Conservation (phyloP, 2,113 vertebrate species). For the Myodes glareolus region DNA sequence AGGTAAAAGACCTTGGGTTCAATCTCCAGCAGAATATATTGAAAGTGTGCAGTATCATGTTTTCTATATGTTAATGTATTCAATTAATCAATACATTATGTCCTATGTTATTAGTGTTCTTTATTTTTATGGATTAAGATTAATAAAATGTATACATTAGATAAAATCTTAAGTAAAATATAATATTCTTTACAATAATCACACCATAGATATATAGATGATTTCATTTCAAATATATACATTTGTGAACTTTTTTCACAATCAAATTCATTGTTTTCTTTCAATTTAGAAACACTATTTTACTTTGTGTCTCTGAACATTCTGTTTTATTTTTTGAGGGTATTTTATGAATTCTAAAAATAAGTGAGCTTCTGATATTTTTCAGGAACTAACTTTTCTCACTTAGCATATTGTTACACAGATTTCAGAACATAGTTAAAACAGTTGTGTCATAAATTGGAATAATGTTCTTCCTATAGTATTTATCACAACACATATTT, state of each 20-base stretch:
- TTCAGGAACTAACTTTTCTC: background rate
- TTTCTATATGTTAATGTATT: background rate
- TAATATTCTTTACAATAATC: background rate
- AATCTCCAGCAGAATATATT: background rate
- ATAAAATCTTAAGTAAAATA: background rate
- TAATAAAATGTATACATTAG: background rate
- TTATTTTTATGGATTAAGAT: background rate
- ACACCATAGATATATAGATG: background rate
- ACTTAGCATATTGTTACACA: background rate
- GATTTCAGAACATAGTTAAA: background rate
- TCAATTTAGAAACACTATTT: background rate
- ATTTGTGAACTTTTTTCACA: no score
- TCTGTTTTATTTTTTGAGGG: background rate
- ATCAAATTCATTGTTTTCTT: background rate
- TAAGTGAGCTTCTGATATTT: background rate
- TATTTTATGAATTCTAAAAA: background rate
- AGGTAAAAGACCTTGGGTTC: background rate
- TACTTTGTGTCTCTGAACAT: background rate
- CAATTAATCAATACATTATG: background rate
- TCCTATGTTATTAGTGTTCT: background rate
- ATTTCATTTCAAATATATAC: background rate
- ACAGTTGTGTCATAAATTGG: background rate
- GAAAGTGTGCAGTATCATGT: background rate
- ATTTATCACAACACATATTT: background rate
- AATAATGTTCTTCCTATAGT: background rate